Evolutionary conservation across 2,888 invertebrate species (phyloP), one percentile per base, ranked within the genome.

Genomic region (Phortica okadai): DNA sequence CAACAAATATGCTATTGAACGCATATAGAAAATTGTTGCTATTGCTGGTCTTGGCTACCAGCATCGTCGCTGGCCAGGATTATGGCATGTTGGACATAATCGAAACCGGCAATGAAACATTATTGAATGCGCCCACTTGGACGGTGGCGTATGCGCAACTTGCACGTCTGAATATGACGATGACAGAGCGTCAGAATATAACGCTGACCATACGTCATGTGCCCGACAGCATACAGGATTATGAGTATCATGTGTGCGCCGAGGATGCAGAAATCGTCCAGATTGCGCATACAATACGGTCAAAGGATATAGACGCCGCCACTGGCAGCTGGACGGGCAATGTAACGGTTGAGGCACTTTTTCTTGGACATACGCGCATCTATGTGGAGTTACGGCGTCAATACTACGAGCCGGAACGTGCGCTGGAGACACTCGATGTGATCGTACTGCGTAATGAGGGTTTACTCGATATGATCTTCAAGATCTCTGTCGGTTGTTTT

Each of bases 401-500:
- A 6, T 33, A 81, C 25, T 74, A 79, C 0, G 14, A 82, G 1
- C 21, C 74, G 16, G 83, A 83, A n/a, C 73, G 80, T 0, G 88
- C 92, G 0, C 83, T 87, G 10, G 88, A 90, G 2, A 77, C 79
- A 0, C 77, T 93, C 16, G 88, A 91, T 0, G 92, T 95, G 0
- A 92, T 93, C 0, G 93, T 95, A 3, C 90, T 93, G 72, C 91
- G 95, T 25, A 92, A 93, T 64, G 91, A 93, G 79, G 92, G 95
- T 64, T 83, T 93, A 45, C 93, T 96, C 69, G 96, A 96, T 91
- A 93, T 91, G 2, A 90, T 95, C 14, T 97, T 97, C 88, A 94
- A 94, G 0, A 92, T 92, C 67, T 95, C 95, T 82, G 95, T 97
- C 11, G 95, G 94, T 2, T 92, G 93, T 54, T 93, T 97, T 79